Percentiles rank a stretch among this genome's conserved stretches.
Evolutionary conservation across 2,797 vertebrate genomes (phyloP).

Genomic region (Macropodus opercularis): DNA sequence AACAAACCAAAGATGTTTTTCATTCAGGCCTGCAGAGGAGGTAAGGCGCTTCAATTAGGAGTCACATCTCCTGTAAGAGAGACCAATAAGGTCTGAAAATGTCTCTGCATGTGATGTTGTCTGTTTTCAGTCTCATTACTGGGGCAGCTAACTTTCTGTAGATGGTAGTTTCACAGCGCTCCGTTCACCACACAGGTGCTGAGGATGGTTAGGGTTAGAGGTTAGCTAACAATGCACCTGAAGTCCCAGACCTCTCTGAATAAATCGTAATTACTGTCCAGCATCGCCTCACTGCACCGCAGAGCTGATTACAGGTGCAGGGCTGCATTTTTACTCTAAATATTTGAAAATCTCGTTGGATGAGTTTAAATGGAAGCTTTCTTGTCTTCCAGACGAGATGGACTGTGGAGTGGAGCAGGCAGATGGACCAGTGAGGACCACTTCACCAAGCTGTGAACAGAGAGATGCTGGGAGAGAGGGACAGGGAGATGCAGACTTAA

Average conservation of each 20-base stretch:
- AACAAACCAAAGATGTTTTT: slow-evolving; percentile 99
- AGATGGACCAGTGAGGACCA: slow-evolving; percentile 84
- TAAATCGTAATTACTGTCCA: slow-evolving; percentile 41
- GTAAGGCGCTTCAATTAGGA: slow-evolving; percentile 71
- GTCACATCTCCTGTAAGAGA: not conserved
- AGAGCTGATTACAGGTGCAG: slow-evolving; percentile 34
- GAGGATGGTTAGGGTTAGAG: no score
- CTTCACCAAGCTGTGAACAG: slow-evolving; percentile 87
- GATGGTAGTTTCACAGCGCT: slow-evolving; percentile 8
- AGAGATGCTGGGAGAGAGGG: slow-evolving; percentile 88
- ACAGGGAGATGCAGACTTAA: slow-evolving; percentile 57
- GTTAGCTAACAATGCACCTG: slow-evolving; percentile 23
- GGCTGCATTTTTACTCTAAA: not conserved
- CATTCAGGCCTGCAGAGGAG: slow-evolving; percentile 97
- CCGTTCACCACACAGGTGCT: slow-evolving; percentile 14
- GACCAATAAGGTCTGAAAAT: not conserved
- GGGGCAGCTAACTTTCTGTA: not conserved
- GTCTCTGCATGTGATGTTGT: slow-evolving; percentile 28
- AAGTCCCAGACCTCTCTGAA: slow-evolving; percentile 37
- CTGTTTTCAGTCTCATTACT: slow-evolving; percentile 6
- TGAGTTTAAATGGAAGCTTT: not conserved
- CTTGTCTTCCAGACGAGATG: slow-evolving; percentile 78
- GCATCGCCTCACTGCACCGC: slow-evolving; percentile 8
- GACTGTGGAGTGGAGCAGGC: slow-evolving; percentile 93
- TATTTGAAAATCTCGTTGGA: not conserved